These are phyloP conservation scores for Aphodius sticticus DNA, from an alignment of 2,888 invertebrate species.

Conservation along the genomic window DNA sequence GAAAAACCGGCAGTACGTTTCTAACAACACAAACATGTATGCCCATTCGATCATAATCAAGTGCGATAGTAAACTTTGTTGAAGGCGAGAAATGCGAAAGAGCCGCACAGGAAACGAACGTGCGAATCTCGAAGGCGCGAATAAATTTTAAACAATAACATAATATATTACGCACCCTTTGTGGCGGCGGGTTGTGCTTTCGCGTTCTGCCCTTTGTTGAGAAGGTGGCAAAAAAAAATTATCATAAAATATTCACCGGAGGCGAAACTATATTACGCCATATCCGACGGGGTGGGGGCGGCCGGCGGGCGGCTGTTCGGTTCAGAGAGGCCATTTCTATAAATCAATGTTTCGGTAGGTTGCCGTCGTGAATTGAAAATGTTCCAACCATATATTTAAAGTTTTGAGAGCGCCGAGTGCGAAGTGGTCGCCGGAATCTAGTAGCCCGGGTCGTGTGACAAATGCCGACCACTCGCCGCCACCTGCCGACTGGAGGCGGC, in stretches of 20 bases:
- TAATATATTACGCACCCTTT: constrained; percentile 27
- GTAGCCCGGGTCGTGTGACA: constrained; percentile 34
- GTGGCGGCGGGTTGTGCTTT: constrained; percentile 5
- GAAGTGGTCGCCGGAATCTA: constrained; percentile 26
- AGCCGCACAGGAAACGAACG: neutral
- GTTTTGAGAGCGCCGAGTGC: constrained; percentile 29
- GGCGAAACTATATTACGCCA: constrained; percentile 50
- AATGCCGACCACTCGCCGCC: constrained; percentile 37
- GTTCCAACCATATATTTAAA: constrained; percentile 41
- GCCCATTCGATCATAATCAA: too few species aligned
- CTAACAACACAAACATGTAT: too few species aligned
- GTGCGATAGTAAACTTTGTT: too few species aligned
- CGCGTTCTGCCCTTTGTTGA: constrained; percentile 24
- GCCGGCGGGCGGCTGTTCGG: neutral
- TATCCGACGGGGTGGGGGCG: constrained; percentile 30
- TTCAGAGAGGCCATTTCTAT: constrained; percentile 45
- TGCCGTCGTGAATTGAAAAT: constrained; percentile 41
- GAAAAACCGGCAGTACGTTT: too few species aligned
- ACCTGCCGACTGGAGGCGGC: constrained; percentile 38
- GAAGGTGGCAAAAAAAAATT: constrained; percentile 42
- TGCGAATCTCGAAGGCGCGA: neutral
- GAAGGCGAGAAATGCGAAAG: neutral
- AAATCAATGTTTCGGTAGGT: constrained; percentile 49
- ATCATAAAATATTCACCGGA: constrained; percentile 55
- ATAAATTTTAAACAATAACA: constrained; percentile 33